Percentiles rank a stretch among this genome's conserved stretches.
phyloP scores from a whole-genome alignment of 2,113 vertebrate species.

The Ailurus styani region DNA sequence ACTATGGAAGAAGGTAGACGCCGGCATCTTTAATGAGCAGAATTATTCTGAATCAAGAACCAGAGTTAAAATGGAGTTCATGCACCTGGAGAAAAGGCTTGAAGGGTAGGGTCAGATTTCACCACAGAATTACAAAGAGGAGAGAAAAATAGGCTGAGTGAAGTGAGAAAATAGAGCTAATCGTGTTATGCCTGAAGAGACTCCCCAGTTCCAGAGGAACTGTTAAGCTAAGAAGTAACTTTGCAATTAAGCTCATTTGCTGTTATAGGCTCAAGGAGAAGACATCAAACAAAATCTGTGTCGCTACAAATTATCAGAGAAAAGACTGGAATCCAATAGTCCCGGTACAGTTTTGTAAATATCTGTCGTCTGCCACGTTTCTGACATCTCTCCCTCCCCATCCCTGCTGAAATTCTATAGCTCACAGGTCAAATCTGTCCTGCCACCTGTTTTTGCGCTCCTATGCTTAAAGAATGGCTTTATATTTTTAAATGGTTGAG shows the following conservation, averaged over 20 bases:
- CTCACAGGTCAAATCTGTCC: neutral
- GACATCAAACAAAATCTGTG: neutral
- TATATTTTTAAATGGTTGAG: neutral
- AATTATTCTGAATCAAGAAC: neutral
- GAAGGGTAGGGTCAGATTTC: neutral
- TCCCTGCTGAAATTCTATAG: neutral
- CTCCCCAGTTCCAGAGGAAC: neutral
- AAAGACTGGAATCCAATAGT: neutral
- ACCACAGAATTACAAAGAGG: neutral
- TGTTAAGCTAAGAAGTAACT: neutral
- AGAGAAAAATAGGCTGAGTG: neutral
- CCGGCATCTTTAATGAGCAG: neutral
- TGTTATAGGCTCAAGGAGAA: neutral
- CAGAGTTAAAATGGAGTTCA: neutral
- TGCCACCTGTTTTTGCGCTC: fast-evolving
- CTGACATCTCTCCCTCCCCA: neutral
- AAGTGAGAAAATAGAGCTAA: neutral
- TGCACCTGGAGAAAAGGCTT: neutral
- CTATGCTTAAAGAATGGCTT: fast-evolving
- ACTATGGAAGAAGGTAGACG: neutral
- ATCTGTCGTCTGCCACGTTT: neutral
- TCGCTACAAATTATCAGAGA: neutral
- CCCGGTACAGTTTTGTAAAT: neutral
- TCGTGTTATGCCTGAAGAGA: neutral
- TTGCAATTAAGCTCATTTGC: neutral